These are phyloP conservation scores for Trissoscelio sp. DNA, from an alignment of 2,888 invertebrate species.

Conservation along the genomic window DNA sequence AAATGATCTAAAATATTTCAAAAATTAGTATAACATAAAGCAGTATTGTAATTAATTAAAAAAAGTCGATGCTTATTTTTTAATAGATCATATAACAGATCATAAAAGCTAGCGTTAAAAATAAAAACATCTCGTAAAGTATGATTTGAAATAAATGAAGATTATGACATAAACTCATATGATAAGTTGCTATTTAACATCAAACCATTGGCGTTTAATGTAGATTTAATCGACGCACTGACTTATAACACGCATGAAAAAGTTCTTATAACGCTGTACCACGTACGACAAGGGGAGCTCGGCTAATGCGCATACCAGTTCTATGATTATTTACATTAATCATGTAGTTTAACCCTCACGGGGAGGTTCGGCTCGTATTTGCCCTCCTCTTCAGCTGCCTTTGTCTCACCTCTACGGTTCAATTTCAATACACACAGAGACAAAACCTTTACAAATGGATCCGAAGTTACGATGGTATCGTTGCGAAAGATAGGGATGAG, in stretches of 20 bases:
- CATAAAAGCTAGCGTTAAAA: too few relatives aligned
- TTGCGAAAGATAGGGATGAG: conserved; percentile 51
- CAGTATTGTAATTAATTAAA: too few relatives aligned
- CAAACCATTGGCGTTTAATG: conserved; percentile 45
- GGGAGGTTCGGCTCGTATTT: conserved; percentile 34
- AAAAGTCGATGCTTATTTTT: too few relatives aligned
- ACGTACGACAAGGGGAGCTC: conserved; percentile 28
- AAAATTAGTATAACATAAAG: too few relatives aligned
- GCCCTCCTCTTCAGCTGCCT: conserved; percentile 36
- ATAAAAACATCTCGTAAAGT: too few relatives aligned
- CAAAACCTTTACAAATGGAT: conserved; percentile 59
- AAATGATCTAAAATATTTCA: too few relatives aligned
- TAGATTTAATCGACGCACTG: conserved; percentile 60
- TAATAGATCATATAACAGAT: too few relatives aligned
- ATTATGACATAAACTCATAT: conserved; percentile 25
- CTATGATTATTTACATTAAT: conserved; percentile 50
- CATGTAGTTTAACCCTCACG: conserved; percentile 34
- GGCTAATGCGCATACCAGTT: conserved; percentile 40
- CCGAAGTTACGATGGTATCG: conserved; percentile 52
- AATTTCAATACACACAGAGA: conserved; percentile 40
- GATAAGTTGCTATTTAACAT: conserved; percentile 10
- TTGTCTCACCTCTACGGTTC: conserved; percentile 52
- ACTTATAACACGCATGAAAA: conserved; percentile 52
- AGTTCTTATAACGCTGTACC: conserved; percentile 26
- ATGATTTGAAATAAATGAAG: conserved; percentile 6